Evolutionary conservation across 2,113 vertebrate species (phyloP).

Genomic region (Corythoichthys haematopterus): DNA sequence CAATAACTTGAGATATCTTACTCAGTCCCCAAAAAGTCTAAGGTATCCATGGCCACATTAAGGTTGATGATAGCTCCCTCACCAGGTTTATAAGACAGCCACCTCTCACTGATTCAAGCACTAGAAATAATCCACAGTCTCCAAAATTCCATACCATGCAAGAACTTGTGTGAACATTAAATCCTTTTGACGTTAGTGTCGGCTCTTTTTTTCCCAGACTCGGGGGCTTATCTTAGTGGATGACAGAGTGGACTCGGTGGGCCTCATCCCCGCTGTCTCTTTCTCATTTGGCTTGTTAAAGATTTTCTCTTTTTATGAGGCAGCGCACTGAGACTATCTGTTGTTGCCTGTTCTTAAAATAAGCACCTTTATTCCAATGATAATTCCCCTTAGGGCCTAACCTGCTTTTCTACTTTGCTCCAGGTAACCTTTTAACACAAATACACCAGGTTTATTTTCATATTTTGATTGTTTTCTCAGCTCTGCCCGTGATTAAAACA

Average conservation of each 20-base stretch:
- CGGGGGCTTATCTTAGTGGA: constrained; percentile 23
- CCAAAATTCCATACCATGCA: constrained; percentile 2
- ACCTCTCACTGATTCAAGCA: background rate
- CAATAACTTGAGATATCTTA: no score
- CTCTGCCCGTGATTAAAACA: constrained; percentile 23
- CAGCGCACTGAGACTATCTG: constrained; percentile 18
- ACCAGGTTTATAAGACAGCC: background rate
- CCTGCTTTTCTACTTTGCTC: constrained; percentile 51
- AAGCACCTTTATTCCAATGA: constrained; percentile 30
- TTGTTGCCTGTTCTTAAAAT: constrained; percentile 35
- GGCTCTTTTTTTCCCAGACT: constrained; percentile 28
- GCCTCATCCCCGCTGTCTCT: constrained; percentile 12
- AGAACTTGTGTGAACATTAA: constrained; percentile 36
- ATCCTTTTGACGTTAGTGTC: constrained; percentile 34
- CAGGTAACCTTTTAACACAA: constrained; percentile 54
- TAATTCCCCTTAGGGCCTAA: constrained; percentile 52
- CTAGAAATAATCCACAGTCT: background rate
- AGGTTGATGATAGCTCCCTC: background rate
- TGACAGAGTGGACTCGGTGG: constrained; percentile 24
- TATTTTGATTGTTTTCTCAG: constrained; percentile 28
- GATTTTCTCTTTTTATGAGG: constrained; percentile 13
- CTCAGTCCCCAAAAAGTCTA: no score
- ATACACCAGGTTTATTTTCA: constrained; percentile 25
- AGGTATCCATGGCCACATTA: background rate
- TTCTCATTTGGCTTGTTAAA: constrained; percentile 23